Base-by-base conservation (phyloP, 2,113 vertebrate species). In the Austrofundulus limnaeus region DNA sequence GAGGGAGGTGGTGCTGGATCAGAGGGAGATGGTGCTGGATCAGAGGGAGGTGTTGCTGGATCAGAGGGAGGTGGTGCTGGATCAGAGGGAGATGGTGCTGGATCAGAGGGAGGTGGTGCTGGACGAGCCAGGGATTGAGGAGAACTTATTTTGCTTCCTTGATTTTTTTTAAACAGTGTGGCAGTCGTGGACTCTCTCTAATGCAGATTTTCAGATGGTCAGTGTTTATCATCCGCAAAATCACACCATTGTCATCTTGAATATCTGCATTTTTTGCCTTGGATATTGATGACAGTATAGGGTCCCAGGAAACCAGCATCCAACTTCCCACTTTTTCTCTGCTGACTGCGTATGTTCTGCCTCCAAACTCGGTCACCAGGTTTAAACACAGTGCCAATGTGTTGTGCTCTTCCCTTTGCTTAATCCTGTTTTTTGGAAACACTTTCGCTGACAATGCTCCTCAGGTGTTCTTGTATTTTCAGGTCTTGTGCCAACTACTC, bases 321-420 rank as follows among this genome's bases (percentile, higher is more conserved):
- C 10, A 42, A 12, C 10, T 62, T 28, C 2, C 37, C 37, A 23
- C 60, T 37, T 62, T 62, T 62, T 49, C 59, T 10, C 59, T 61
- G 46, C 31, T 41, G 23, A 24, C 1, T 52, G 13, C 37, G 12
- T 0, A 25, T 34, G 25, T 52, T 52, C 12, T 34, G 49, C 4
- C 50, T 52, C 50, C 50, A 52, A 6, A 52, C 60, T 62, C 14
- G 39, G 37, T 51, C 37, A 42, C 37, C 60, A 25, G 20, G 20
- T 42, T 9, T 52, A 6, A 2, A 28, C 7, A 41, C 21, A 15
- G 11, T 19, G 12, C 1, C 3, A 19, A 10, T 63, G 1, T 0
- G n/a, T 19, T 62, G 2, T 51, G 50, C 19, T 42, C 23, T 51
- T 6, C 38, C 48, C 49, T 51, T 51, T 15, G 11, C 11, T 51